Conservation (phyloP, 2,888 invertebrate genomes). For the Watsonalla binaria region DNA sequence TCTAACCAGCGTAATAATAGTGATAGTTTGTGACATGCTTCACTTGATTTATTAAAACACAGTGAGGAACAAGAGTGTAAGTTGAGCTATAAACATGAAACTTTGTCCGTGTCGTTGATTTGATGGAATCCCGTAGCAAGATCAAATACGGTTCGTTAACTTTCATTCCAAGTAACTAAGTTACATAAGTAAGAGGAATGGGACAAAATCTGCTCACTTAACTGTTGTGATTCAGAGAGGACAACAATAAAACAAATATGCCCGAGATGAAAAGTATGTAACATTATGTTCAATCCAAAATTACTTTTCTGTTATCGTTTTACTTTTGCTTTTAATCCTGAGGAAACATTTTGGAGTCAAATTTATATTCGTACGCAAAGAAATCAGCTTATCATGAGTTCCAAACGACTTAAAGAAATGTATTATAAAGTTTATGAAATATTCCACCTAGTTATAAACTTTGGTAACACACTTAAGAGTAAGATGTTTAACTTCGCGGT, state of each 20-base stretch:
- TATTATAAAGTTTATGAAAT: conserved; percentile 3
- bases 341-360: background rate
- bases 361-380: background rate
- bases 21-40: too few species aligned
- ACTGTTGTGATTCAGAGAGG: conserved; percentile 15
- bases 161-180: conserved; percentile 47
- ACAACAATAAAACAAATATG: conserved; percentile 8
- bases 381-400: conserved; percentile 5
- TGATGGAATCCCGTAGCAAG: conserved; percentile 47
- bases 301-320: background rate
- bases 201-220: conserved; percentile 34
- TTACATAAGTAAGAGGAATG: conserved; percentile 40
- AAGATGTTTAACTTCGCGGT: conserved; percentile 2
- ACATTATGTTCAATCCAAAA: background rate
- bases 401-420: background rate
- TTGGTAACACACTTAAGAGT: conserved; percentile 3
- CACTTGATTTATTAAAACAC: background rate
- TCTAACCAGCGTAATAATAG: too few species aligned
- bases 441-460: conserved; percentile 5
- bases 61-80: conserved; percentile 21
- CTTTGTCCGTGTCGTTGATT: conserved; percentile 41
- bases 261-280: background rate
- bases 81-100: conserved; percentile 44
- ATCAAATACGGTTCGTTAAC: conserved; percentile 56
- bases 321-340: background rate